Conservation (phyloP, 92 coral and sea anemone species). For the Scolanthus callimorphus region DNA sequence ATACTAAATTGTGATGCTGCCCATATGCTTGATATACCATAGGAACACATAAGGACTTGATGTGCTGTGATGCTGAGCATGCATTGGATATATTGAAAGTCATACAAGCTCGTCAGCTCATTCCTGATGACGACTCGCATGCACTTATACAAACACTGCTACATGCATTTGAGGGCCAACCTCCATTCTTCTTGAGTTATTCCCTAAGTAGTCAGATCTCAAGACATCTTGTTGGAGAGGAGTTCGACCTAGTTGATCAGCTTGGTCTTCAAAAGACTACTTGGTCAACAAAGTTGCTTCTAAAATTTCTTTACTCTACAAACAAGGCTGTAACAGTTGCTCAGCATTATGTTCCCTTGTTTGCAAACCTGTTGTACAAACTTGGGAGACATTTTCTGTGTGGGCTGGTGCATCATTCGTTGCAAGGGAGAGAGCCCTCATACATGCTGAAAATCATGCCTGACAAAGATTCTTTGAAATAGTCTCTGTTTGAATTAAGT, state of each 20-base stretch:
- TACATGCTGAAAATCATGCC: no score
- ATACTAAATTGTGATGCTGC: no score
- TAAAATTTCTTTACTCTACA: slow-evolving; percentile 7
- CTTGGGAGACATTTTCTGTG: slow-evolving; percentile 17
- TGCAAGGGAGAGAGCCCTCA: not conserved
- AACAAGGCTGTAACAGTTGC: slow-evolving; percentile 2
- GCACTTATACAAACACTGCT: slow-evolving; percentile 23
- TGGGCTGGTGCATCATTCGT: slow-evolving; percentile 8
- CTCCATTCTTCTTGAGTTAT: slow-evolving; percentile 35
- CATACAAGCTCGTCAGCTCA: slow-evolving; percentile 15
- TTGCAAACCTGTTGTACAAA: slow-evolving; percentile 18
- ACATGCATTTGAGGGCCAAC: slow-evolving; percentile 19
- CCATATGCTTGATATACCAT: no score
- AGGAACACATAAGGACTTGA: slow-evolving; percentile 24
- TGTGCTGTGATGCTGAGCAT: slow-evolving; percentile 14
- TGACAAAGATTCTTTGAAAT: no score
- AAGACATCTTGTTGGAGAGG: slow-evolving; percentile 14
- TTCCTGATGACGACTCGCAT: slow-evolving; percentile 31
- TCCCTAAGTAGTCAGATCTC: slow-evolving; percentile 26
- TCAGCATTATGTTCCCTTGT: slow-evolving; percentile 9
- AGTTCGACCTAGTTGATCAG: slow-evolving; percentile 15
- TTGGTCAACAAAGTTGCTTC: not conserved
- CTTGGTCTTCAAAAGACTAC: slow-evolving; percentile 19
- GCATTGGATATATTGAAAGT: slow-evolving; percentile 15
- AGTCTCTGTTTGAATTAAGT: no score